Evolutionary conservation across 1,140 invertebrate genomes (phyloP).

Genomic region (Polypedilum vanderplanki): DNA sequence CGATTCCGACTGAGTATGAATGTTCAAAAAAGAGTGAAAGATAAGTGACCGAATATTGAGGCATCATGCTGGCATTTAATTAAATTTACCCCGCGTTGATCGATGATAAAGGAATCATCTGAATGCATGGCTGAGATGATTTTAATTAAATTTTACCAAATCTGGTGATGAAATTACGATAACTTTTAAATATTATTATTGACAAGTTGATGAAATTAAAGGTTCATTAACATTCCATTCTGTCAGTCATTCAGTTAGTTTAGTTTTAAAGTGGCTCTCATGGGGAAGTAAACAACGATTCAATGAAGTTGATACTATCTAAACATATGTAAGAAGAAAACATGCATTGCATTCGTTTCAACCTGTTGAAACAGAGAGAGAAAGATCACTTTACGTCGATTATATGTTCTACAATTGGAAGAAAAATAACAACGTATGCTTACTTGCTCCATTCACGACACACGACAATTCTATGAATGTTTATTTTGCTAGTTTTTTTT

Average conservation of each 20-base stretch:
- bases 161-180: neutral
- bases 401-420: slow-evolving; percentile 19
- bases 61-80: slow-evolving; percentile 8
- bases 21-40: neutral
- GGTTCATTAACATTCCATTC: no score
- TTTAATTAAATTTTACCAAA: neutral
- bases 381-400: neutral
- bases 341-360: neutral
- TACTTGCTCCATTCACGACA: neutral
- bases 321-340: no score
- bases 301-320: no score
- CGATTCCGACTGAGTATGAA: no score
- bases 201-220: neutral
- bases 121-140: neutral
- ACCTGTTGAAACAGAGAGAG: slow-evolving; percentile 16
- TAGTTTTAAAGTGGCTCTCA: no score
- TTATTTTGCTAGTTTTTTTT: no score
- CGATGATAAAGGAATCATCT: neutral
- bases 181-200: neutral
- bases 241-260: no score
- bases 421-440: neutral
- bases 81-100: neutral
- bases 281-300: no score
- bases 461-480: no score
- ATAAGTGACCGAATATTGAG: neutral